Conservation (phyloP, 2,797 vertebrate genomes). For the Petrocephalus schoutedeni region DNA sequence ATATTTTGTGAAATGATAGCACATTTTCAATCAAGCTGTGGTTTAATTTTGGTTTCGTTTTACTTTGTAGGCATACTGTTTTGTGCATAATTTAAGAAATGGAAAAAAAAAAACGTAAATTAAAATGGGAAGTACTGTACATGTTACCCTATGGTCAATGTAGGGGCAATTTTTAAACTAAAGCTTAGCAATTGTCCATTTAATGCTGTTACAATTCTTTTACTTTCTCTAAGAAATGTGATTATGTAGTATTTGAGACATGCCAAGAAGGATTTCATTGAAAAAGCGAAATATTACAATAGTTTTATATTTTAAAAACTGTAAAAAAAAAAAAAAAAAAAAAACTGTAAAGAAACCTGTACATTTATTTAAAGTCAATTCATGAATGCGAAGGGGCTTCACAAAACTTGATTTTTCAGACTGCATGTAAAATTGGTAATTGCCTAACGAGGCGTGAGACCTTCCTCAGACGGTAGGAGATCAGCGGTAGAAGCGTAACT, state of each 20-base stretch:
- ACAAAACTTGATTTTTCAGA: constrained; percentile 63
- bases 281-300: constrained; percentile 57
- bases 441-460: constrained; percentile 81
- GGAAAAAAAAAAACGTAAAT: constrained; percentile 41
- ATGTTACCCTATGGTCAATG: constrained; percentile 61
- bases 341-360: constrained; percentile 71
- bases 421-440: constrained; percentile 84
- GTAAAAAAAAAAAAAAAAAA: constrained; percentile 54
- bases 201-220: constrained; percentile 61
- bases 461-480: constrained; percentile 73
- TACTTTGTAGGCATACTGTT: constrained; percentile 63
- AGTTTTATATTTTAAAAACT: constrained; percentile 65
- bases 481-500: constrained; percentile 65
- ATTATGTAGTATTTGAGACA: constrained; percentile 65
- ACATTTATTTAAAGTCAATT: constrained; percentile 82
- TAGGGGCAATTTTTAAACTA: constrained; percentile 52
- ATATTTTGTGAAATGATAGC: constrained; percentile 55
- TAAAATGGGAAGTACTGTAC: constrained; percentile 49
- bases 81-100: constrained; percentile 62
- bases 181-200: constrained; percentile 71
- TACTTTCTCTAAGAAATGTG: constrained; percentile 63
- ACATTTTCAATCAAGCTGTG: constrained; percentile 62
- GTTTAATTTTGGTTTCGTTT: constrained; percentile 56
- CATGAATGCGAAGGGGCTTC: constrained; percentile 68
- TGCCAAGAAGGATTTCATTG: constrained; percentile 25